Base-by-base conservation (phyloP, 2,113 vertebrate genomes). In the Xerus inauris region DNA sequence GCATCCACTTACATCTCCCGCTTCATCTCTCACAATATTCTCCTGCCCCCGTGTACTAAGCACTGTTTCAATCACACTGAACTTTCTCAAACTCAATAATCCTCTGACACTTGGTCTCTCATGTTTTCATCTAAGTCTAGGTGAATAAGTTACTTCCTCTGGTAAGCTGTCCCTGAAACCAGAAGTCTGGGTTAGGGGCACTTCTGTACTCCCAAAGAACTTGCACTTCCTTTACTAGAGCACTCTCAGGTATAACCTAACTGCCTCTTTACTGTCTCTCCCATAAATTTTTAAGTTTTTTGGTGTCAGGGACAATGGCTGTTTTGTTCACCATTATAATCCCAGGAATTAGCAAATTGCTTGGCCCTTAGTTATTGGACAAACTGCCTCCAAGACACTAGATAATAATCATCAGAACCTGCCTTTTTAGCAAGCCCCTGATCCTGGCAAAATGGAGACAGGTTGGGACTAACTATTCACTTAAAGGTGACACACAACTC, bases 71-170 rank as follows among this genome's bases (percentile, higher is more conserved):
- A 42, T 69, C 28, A 95, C 42, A 88, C 0, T 84, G 20, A 91
- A 83, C 71, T 96, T 96, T 92, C 84, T 90, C 81, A 81, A 92
- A 91, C 26, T 77, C 79, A 84, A 51, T 40, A 90, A 93, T 80
- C 40, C 45, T 75, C 72, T 93, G 81, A 84, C 4, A 57, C 45
- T 73, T 89, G 32, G 42, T 77, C 35, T 45, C 30, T 73, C 30
- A 22, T 9, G 38, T 94, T 79, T 93, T 83, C 38, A 49, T 64
- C 83, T 77, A 95, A 91, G 85, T 95, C 94, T 69, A 69, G 38
- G 51, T 38, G 67, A 95, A 10, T 64, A 59, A 14, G 40, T 82
- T 80, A 89, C 26, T 83, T 89, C 62, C 71, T 91, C 86, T 69
- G 28, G 45, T 59, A 92, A 89, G 83, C 8, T 51, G 71, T 67